Conservation (phyloP, 2,888 invertebrate genomes). For the Conistra vaccinii region DNA sequence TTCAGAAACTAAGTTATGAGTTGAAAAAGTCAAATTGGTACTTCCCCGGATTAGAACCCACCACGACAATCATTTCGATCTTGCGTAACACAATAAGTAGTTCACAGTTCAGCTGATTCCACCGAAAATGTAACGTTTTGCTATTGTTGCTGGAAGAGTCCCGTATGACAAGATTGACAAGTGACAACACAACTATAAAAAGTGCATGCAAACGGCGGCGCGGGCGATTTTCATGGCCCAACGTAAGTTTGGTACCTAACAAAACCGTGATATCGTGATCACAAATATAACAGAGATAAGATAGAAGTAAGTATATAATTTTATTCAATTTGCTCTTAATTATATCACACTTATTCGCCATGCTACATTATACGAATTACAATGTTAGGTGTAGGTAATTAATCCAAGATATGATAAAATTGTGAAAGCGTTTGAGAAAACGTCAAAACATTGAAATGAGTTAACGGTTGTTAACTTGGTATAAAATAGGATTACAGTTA, state of each 20-base stretch:
- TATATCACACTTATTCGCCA: slow-evolving; percentile 28
- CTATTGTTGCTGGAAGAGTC: not conserved
- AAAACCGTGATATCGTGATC: slow-evolving; percentile 1
- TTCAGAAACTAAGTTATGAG: too few relatives aligned
- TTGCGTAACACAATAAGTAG: not conserved
- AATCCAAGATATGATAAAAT: slow-evolving; percentile 48
- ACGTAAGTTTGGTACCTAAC: not conserved
- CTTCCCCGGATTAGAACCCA: too few relatives aligned
- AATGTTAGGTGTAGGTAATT: slow-evolving; percentile 36
- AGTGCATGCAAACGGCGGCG: slow-evolving; percentile 8
- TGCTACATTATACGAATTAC: slow-evolving; percentile 18
- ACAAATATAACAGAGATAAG: not conserved
- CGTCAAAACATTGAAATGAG: slow-evolving; percentile 35
- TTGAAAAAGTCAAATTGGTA: too few relatives aligned
- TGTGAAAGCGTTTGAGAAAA: slow-evolving; percentile 63
- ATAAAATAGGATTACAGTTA: slow-evolving; percentile 25
- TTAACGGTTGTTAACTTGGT: slow-evolving; percentile 38
- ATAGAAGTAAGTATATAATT: not conserved
- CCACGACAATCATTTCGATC: too few relatives aligned
- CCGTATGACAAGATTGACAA: slow-evolving; percentile 6
- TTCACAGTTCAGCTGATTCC: not conserved
- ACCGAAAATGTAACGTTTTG: not conserved
- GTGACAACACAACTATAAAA: too few relatives aligned
- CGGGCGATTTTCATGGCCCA: not conserved
- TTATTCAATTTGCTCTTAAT: slow-evolving; percentile 18